Evolutionary conservation across 2,797 vertebrate species (phyloP).

Genomic region (Onychomys leucogaster): DNA sequence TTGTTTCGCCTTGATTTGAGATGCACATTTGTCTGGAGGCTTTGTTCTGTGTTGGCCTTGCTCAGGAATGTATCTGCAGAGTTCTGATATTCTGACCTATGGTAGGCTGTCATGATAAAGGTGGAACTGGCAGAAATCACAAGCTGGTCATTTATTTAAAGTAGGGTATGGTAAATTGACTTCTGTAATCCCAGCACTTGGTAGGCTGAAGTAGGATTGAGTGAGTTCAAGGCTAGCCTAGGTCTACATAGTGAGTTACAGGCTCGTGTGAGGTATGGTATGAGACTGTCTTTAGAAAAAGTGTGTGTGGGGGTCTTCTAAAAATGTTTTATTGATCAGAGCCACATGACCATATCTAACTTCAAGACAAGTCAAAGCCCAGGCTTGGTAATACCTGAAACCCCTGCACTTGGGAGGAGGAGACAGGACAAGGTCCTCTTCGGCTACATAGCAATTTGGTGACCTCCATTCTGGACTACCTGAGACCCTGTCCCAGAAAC

Average conservation of each 20-base stretch:
- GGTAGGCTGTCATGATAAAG: background rate
- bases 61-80: background rate
- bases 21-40: background rate
- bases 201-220: background rate
- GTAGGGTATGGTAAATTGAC: background rate
- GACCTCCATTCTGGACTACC: background rate
- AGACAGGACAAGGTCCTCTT: background rate
- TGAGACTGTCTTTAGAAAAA: background rate
- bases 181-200: background rate
- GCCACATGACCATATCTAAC: background rate
- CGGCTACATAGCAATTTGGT: background rate
- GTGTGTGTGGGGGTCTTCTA: too few species aligned
- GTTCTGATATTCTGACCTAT: background rate
- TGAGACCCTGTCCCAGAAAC: background rate
- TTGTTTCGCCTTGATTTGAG: background rate
- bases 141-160: background rate
- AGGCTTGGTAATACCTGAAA: background rate
- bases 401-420: background rate
- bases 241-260: background rate
- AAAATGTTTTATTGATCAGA: constrained; percentile 1
- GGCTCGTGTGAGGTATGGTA: background rate
- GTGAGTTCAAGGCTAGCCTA: background rate
- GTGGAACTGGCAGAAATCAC: background rate
- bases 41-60: background rate
- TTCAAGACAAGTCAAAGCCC: background rate